Conservation (phyloP, 2,888 invertebrate genomes). For the Sisyra nigra region DNA sequence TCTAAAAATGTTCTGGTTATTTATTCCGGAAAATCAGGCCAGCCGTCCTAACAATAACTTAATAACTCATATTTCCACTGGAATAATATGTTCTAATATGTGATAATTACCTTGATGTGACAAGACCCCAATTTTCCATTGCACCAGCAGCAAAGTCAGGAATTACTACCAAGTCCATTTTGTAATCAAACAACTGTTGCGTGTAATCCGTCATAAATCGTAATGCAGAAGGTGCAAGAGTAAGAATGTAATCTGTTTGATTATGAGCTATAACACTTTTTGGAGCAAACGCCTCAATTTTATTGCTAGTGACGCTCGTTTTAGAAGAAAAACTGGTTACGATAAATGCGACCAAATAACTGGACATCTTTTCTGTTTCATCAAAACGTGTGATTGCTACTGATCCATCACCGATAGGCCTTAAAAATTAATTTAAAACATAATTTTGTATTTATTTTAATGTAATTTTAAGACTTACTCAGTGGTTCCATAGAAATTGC, state of each 20-base stretch:
- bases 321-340: constrained; percentile 44
- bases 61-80: no score
- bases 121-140: constrained; percentile 87
- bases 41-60: no score
- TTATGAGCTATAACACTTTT: constrained; percentile 29
- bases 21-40: no score
- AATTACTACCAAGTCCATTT: constrained; percentile 72
- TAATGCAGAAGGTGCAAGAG: constrained; percentile 29
- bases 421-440: neutral
- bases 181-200: constrained; percentile 38
- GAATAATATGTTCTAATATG: neutral
- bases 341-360: constrained; percentile 73
- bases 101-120: constrained; percentile 56
- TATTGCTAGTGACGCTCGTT: neutral
- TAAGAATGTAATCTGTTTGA: constrained; percentile 29
- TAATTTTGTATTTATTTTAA: no score
- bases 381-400: constrained; percentile 16
- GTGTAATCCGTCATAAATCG: constrained; percentile 38
- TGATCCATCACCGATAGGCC: neutral
- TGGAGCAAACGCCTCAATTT: constrained; percentile 13
- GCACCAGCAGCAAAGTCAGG: constrained; percentile 73
- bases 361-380: constrained; percentile 51
- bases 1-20: no score
- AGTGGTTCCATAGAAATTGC: no score
- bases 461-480: no score